A percentile compares a stretch with the other conserved stretches of the same genome.
Evolutionary conservation across 1,140 invertebrate genomes (phyloP).

Genomic region (Anastatus disparis): DNA sequence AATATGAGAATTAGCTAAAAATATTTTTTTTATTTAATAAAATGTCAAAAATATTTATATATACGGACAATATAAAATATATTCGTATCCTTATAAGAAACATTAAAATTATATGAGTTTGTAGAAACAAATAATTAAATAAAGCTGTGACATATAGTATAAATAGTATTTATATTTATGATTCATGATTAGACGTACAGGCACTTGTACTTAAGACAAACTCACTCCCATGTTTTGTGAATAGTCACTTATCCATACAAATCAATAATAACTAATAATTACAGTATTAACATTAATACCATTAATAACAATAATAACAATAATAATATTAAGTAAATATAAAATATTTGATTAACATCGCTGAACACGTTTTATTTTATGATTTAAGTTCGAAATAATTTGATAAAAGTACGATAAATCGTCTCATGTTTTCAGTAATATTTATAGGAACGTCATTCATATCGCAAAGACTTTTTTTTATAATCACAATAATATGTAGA

Average conservation of each 20-base stretch:
- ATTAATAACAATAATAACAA: slow-evolving; percentile 13
- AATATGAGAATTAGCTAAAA: too few species aligned
- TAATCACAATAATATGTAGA: slow-evolving; percentile 15
- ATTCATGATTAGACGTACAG: slow-evolving; percentile 46
- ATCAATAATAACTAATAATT: slow-evolving; percentile 34
- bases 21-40: too few species aligned
- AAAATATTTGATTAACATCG: slow-evolving; percentile 12
- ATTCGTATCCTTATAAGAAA: too few species aligned
- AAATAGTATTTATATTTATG: slow-evolving; percentile 38
- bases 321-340: slow-evolving; percentile 3
- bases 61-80: too few species aligned
- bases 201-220: slow-evolving; percentile 50
- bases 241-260: background rate
- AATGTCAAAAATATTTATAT: too few species aligned
- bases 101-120: too few species aligned
- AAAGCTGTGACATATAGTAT: too few species aligned
- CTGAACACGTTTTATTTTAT: slow-evolving; percentile 9
- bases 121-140: too few species aligned
- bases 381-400: background rate
- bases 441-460: slow-evolving; percentile 25
- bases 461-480: slow-evolving; percentile 5
- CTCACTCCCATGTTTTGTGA: slow-evolving; percentile 36
- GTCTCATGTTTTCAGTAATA: too few species aligned
- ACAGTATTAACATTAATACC: slow-evolving; percentile 42
- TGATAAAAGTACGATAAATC: too few species aligned